Evolutionary conservation across 2,797 vertebrate genomes (phyloP), one percentile per base, ranked within the genome.

Genomic region (Acrossocheilus wenchowensis): DNA sequence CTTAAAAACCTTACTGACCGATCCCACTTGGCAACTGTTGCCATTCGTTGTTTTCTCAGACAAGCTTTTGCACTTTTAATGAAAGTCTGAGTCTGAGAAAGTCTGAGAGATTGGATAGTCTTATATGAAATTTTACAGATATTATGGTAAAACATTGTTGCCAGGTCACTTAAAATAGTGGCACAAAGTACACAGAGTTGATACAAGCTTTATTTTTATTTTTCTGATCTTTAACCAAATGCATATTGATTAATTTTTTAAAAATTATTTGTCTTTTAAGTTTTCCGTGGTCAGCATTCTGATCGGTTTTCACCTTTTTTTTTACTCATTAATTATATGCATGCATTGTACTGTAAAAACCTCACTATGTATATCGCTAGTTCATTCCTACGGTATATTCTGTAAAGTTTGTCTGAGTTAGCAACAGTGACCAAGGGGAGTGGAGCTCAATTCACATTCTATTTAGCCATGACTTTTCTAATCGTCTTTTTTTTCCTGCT

Each of bases 11-110:
- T 7, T 5, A 52, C 8, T 5, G 21, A 19, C 26, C 45, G 52
- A 36, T 77, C 73, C 34, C 72, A 34, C 62, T 81, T 80, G 48
- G 39, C 62, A 50, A 50, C 78, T 68, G 62, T 68, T 81, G 62
- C 9, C 19, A 68, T 36, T 66, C 6, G 2, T 6, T 9, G 15
- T 79, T 79, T 79, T 45, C 15, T 45, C 23, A 64, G 57, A 64
- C 57, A 43, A 64, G 39, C 54, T 62, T 62, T 78, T 57, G 14
- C 21, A 78, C 21, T 23, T 78, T 41, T 78, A 41, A 60, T 78
- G 7, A 78, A 62, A 43, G 14, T 62, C 57, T 64, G 26, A 26
- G 26, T 26, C 26, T 26, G 26, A 26, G 26, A 26, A 26, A 26
- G 26, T 11, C 45, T 75, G 26, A 34, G 45, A 34, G 26, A 36